Evolutionary conservation across 23 tunicate species (phyloP), one percentile per base, ranked within the genome.

Genomic region (Styela plicata): DNA sequence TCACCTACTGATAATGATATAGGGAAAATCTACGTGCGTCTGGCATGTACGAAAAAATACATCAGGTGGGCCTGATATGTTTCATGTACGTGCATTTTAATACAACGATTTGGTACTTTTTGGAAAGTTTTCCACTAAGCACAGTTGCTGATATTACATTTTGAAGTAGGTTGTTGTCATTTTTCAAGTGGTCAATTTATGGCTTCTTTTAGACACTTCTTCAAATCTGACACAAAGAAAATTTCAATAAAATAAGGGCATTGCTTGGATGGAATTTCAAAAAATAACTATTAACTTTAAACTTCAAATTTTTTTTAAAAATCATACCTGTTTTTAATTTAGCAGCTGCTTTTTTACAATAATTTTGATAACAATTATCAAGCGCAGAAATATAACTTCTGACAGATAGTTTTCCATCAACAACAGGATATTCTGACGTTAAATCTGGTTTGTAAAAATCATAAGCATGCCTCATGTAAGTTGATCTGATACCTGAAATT

Each of bases 391-490:
- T 79, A 70, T 90, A 96, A 68, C 90, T 83, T 75, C 81, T 36
- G 21, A 96, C 86, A 25, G 99, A 80, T 20, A 96, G 89, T 71
- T 91, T 91, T 36, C 99, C 99, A 79, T 96, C 99, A 25, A 96
- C 99, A 52, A 86, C 84, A 5, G 99, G 96, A 71, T 96, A 96
- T 78, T 96, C 99, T 19, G 92, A 86, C 1, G 96, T 87, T 13
- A 96, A 65, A 65, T 96, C 96, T 20, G 99, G 99, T 73, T 96
- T 96, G 69, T 96, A 96, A 63, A 96, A 96, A 36, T 96, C 99
- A 75, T 96, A 96, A 0, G 96, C 74, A 70, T 96, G 96, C 24
- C 87, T 79, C 89, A 89, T 95, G 79, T 86, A 90, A n/a, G 78
- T 90, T 61, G 80, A 79, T 24, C 99, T 76, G 7, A 89, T 27